Conservation (phyloP, 2,888 invertebrate species). For the Metopia argyrocephala region DNA sequence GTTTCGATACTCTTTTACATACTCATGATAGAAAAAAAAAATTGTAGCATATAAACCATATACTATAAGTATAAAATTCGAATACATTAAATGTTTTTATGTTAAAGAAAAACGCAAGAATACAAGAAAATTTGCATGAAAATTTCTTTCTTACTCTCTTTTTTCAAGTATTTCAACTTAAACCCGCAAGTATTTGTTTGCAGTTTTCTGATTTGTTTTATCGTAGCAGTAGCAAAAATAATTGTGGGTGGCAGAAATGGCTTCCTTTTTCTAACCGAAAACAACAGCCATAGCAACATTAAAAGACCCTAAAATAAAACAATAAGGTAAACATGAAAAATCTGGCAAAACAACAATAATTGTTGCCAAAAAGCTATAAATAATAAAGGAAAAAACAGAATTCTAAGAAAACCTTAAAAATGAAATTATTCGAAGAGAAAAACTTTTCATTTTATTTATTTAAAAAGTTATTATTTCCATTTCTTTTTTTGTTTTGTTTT, state of each 20-base stretch:
- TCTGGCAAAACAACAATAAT: conserved; percentile 19
- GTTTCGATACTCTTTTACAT: conserved; percentile 14
- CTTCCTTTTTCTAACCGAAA: conserved; percentile 27
- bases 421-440: not conserved
- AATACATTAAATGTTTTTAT: conserved; percentile 48
- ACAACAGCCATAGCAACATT: conserved; percentile 17
- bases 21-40: too few species aligned
- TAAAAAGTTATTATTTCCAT: conserved; percentile 3
- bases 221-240: conserved; percentile 18
- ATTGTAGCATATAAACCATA: not conserved
- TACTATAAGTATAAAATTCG: conserved; percentile 10
- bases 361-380: conserved; percentile 38
- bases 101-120: conserved; percentile 4
- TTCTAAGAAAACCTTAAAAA: not conserved
- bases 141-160: not conserved
- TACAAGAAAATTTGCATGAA: not conserved
- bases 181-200: too few species aligned
- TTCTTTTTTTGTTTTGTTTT: not conserved
- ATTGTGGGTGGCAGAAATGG: not conserved
- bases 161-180: conserved; percentile 24
- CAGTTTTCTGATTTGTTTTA: conserved; percentile 51
- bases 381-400: conserved; percentile 2
- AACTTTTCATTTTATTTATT: conserved; percentile 37
- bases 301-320: not conserved
- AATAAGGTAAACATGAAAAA: conserved; percentile 33